Percentiles rank a stretch among this genome's conserved stretches.
These are phyloP conservation scores for Eustalomyia histrio DNA, from an alignment of 2,888 invertebrate genomes.

Conservation along the genomic window DNA sequence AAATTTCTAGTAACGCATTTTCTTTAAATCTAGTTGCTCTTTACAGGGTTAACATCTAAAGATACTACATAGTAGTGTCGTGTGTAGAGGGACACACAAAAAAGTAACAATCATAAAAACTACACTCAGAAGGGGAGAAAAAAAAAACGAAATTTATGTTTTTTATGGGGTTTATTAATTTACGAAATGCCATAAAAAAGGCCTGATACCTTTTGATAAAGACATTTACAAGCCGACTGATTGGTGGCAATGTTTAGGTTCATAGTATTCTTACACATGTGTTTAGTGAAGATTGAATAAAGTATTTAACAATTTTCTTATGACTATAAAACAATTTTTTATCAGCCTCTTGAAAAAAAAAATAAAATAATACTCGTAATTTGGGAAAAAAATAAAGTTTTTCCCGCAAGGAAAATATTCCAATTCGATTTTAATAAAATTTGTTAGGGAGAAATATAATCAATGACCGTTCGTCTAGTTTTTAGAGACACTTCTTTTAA, in stretches of 20 bases:
- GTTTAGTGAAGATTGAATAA: neutral
- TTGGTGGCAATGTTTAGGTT: constrained; percentile 10
- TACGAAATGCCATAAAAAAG: constrained; percentile 33
- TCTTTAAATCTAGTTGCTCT: too few relatives aligned
- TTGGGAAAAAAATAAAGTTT: neutral
- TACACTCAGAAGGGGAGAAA: neutral
- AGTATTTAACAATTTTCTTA: neutral
- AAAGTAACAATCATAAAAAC: neutral
- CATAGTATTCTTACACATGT: too few relatives aligned
- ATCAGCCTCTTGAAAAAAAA: too few relatives aligned
- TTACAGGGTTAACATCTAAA: neutral
- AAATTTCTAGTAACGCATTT: too few relatives aligned
- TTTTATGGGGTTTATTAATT: constrained; percentile 44
- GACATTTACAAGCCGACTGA: neutral
- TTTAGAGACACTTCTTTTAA: too few relatives aligned
- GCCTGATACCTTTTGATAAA: constrained; percentile 16
- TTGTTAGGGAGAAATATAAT: too few relatives aligned
- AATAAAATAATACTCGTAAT: too few relatives aligned
- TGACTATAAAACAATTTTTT: neutral
- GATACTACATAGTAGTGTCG: neutral
- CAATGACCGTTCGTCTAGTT: too few relatives aligned
- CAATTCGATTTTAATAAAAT: too few relatives aligned
- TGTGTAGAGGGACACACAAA: neutral
- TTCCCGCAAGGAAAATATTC: neutral
- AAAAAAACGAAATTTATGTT: constrained; percentile 19